Evolutionary conservation across 1,140 invertebrate species (phyloP).

Genomic region (Diorhabda sublineata): DNA sequence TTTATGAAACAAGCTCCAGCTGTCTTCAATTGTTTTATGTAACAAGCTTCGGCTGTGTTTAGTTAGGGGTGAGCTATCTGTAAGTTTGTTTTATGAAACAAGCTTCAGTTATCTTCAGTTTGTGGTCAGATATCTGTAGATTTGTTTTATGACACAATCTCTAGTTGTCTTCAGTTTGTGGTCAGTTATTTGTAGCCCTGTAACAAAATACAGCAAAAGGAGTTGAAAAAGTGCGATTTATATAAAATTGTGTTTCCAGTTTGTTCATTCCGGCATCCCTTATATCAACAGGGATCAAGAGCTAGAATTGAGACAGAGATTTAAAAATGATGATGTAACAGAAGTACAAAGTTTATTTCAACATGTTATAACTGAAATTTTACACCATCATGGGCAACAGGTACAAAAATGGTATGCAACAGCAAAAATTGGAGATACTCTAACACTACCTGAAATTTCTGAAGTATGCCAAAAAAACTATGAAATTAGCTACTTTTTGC

Average conservation of each 20-base stretch:
- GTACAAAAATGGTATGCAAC: constrained; percentile 39
- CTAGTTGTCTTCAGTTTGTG: too few species aligned
- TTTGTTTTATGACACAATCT: too few species aligned
- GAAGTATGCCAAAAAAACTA: constrained; percentile 24
- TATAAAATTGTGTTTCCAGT: constrained; percentile 50
- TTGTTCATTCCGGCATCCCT: constrained; percentile 62
- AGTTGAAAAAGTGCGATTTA: background rate
- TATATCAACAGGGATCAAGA: constrained; percentile 60
- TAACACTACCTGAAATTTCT: constrained; percentile 27
- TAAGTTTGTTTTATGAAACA: too few species aligned
- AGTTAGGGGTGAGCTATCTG: too few species aligned
- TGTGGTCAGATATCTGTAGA: too few species aligned
- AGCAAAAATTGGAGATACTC: constrained; percentile 28
- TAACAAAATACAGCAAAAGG: background rate
- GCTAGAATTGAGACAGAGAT: constrained; percentile 48
- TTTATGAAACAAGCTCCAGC: too few species aligned
- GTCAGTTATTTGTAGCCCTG: background rate
- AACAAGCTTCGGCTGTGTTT: too few species aligned
- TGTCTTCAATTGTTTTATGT: too few species aligned
- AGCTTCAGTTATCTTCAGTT: too few species aligned
- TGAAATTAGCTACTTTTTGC: constrained; percentile 49
- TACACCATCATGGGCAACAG: constrained; percentile 35
- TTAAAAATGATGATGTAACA: constrained; percentile 46
- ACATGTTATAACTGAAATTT: constrained; percentile 25
- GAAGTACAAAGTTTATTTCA: constrained; percentile 22